These are phyloP conservation scores for Scelioninae gen. 1 DNA, from an alignment of 2,888 invertebrate genomes.

Conservation along the genomic window DNA sequence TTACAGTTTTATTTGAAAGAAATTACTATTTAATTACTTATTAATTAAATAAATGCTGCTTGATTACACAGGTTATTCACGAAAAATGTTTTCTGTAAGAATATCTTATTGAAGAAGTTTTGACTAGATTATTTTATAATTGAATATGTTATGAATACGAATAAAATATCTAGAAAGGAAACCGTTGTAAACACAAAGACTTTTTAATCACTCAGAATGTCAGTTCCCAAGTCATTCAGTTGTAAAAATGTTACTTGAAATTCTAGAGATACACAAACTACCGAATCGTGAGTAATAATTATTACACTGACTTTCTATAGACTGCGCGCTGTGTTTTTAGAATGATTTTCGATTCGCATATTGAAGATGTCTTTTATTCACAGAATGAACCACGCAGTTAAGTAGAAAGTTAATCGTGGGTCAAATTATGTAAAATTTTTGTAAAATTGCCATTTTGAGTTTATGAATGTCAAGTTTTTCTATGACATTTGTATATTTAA, in stretches of 20 bases:
- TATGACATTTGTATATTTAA: too few species aligned
- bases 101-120: too few species aligned
- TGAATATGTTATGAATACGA: too few species aligned
- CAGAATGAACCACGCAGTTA: not conserved
- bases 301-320: constrained; percentile 10
- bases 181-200: too few species aligned
- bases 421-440: not conserved
- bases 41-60: too few species aligned
- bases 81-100: too few species aligned
- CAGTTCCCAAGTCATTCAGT: not conserved
- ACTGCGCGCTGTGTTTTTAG: not conserved
- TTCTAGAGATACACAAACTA: constrained; percentile 12
- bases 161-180: too few species aligned
- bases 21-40: too few species aligned
- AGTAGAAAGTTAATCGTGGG: not conserved
- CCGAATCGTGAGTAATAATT: constrained; percentile 15
- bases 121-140: too few species aligned
- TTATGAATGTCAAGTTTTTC: not conserved
- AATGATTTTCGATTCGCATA: constrained; percentile 1
- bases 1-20: too few species aligned
- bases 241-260: constrained; percentile 7
- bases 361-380: not conserved
- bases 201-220: not conserved
- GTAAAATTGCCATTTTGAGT: not conserved
- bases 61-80: too few species aligned